phyloP scores from a whole-genome alignment of 2,888 invertebrate genomes.

The Ypsolopha scabrella region DNA sequence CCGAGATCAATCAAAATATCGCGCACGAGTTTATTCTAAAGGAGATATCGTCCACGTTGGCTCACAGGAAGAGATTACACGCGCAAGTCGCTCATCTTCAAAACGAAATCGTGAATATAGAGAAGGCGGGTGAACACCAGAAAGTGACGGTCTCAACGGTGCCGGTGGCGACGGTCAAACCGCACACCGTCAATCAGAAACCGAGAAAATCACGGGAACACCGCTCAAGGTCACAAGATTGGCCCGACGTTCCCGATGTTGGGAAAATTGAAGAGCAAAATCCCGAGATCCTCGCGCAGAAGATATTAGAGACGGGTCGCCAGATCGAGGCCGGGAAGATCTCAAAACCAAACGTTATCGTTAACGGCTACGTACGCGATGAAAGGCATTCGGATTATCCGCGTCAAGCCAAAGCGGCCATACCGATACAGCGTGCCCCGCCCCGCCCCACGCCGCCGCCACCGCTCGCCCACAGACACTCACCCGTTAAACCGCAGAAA shows the following conservation, averaged over 20 bases:
- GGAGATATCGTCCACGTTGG: slow-evolving; percentile 87
- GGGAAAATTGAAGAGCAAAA: slow-evolving; percentile 94
- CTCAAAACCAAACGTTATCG: slow-evolving; percentile 46
- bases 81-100: slow-evolving; percentile 85
- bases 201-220: slow-evolving; percentile 77
- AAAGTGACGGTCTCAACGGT: slow-evolving; percentile 52
- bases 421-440: slow-evolving; percentile 31
- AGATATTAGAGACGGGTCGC: slow-evolving; percentile 89
- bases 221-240: slow-evolving; percentile 86
- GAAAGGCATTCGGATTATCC: slow-evolving; percentile 33
- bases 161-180: slow-evolving; percentile 55
- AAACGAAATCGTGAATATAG: slow-evolving; percentile 80
- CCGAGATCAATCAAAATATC: slow-evolving; percentile 74
- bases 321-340: slow-evolving; percentile 89
- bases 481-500: slow-evolving; percentile 49
- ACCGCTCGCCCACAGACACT: slow-evolving; percentile 30
- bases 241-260: slow-evolving; percentile 92
- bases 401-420: slow-evolving; percentile 13
- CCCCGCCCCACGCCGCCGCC: slow-evolving; percentile 24
- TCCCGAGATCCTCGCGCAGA: slow-evolving; percentile 89
- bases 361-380: slow-evolving; percentile 50
- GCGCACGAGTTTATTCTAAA: slow-evolving; percentile 86
- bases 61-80: slow-evolving; percentile 86
- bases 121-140: slow-evolving; percentile 76
- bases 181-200: slow-evolving; percentile 53